Evolutionary conservation across 2,797 vertebrate species (phyloP).

Genomic region (Paramormyrops hopkinsi): DNA sequence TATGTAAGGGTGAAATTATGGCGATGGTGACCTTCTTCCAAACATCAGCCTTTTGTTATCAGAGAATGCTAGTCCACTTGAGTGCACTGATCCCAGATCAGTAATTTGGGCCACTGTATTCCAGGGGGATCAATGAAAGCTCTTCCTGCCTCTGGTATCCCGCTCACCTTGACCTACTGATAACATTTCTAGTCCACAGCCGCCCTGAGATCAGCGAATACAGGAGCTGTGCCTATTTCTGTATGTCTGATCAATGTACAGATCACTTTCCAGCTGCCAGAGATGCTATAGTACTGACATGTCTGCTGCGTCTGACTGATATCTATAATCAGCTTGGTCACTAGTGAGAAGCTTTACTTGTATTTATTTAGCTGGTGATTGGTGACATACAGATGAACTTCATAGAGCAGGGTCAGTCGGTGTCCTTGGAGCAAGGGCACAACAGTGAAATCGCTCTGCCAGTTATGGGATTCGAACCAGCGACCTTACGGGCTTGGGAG

Average conservation of each 20-base stretch:
- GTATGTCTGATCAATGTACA: background rate
- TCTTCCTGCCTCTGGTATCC: background rate
- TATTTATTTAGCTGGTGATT: background rate
- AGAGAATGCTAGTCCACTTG: background rate
- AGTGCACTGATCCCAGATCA: background rate
- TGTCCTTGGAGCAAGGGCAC: background rate
- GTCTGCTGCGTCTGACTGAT: background rate
- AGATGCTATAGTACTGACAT: background rate
- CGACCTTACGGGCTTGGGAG: background rate
- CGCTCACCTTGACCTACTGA: background rate
- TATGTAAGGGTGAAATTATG: background rate
- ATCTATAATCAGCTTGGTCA: background rate
- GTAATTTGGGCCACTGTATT: background rate
- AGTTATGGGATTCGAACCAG: background rate
- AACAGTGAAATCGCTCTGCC: background rate
- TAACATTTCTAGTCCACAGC: background rate
- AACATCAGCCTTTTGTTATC: background rate
- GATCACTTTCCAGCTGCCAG: background rate
- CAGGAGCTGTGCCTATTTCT: background rate
- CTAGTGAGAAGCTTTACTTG: background rate
- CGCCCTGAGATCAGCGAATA: background rate
- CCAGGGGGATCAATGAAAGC: background rate
- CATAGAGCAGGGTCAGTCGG: background rate
- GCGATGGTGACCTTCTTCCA: background rate
- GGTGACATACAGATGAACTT: background rate